These are phyloP conservation scores for rat (Rattus norvegicus) DNA, from an alignment of 2,113 vertebrate genomes.

Conservation along the genomic window GRCr8 NC_086038.1:40831001-40831500, in stretches of 20 bases:
- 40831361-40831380: neutral
- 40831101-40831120: neutral
- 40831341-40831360: neutral
- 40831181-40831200: neutral
- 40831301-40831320: slow-evolving; percentile 32
- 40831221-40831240: neutral
- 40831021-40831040: neutral
- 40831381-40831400: neutral
- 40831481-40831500: neutral
- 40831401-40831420: neutral
- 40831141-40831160: neutral
- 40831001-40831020: neutral
- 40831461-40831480: neutral
- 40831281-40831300: slow-evolving; percentile 14
- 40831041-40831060: neutral
- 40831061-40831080: neutral
- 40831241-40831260: slow-evolving; percentile 12
- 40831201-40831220: neutral
- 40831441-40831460: neutral
- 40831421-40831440: neutral
- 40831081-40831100: neutral
- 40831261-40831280: neutral
- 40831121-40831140: neutral
- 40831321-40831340: slow-evolving; percentile 8
- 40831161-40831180: neutral